These are phyloP conservation scores for Bagarius yarrelli DNA, from an alignment of 2,113 vertebrate genomes.

Conservation along the genomic window DNA sequence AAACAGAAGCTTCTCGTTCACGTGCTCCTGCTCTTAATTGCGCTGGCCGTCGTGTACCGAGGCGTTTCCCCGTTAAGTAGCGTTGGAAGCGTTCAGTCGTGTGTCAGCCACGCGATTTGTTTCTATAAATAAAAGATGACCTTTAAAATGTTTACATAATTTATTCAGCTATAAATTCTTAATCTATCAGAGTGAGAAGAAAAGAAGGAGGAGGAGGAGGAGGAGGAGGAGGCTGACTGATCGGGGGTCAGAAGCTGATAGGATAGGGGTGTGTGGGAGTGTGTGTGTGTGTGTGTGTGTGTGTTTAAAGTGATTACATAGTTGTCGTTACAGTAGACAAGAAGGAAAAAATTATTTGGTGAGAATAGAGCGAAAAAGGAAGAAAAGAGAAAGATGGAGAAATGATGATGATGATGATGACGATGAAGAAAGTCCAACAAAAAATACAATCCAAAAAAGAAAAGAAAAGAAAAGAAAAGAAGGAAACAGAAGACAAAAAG, in stretches of 20 bases:
- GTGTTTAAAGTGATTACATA: not conserved
- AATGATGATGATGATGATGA: too few species aligned
- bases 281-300: not conserved
- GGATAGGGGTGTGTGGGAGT: constrained; percentile 1
- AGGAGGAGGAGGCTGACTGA: constrained; percentile 43
- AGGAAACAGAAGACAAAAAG: not conserved
- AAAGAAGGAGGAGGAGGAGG: constrained; percentile 22
- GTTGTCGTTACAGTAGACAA: not conserved
- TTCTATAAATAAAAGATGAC: constrained; percentile 60
- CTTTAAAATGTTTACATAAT: constrained; percentile 62
- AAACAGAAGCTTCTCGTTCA: not conserved
- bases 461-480: not conserved
- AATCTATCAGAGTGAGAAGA: constrained; percentile 49
- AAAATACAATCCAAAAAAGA: too few species aligned
- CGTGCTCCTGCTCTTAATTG: too few species aligned
- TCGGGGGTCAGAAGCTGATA: constrained; percentile 51
- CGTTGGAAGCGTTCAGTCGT: constrained; percentile 52
- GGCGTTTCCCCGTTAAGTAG: constrained; percentile 48
- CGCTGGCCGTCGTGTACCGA: too few species aligned
- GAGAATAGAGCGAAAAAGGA: not conserved
- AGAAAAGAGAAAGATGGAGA: not conserved
- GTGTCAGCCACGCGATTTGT: constrained; percentile 57
- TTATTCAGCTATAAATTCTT: constrained; percentile 58
- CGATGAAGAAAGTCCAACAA: not conserved
- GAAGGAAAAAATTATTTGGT: too few species aligned